Evolutionary conservation across 2,113 vertebrate genomes (phyloP).

Genomic region (Leptosomus discolor): DNA sequence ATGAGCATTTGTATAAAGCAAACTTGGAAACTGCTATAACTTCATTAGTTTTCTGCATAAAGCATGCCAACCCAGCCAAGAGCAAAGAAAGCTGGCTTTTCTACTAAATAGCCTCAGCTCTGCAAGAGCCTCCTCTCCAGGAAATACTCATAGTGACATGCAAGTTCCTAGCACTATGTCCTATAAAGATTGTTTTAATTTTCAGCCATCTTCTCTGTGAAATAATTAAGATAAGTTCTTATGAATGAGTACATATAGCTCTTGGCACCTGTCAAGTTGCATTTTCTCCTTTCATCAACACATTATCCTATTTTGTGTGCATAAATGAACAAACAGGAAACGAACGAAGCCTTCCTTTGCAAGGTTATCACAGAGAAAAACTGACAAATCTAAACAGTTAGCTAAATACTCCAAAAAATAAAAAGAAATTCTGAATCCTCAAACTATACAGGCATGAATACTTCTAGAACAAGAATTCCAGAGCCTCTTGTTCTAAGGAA

Average conservation of each 20-base stretch:
- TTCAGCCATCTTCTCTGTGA: background rate
- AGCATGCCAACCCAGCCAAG: background rate
- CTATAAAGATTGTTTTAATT: background rate
- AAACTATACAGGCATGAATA: background rate
- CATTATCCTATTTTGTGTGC: background rate
- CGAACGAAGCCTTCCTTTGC: background rate
- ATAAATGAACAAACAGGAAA: background rate
- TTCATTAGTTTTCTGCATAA: background rate
- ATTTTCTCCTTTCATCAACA: background rate
- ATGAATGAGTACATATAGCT: background rate
- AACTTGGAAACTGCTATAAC: background rate
- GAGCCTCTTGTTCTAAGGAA: background rate
- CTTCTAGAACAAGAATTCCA: background rate
- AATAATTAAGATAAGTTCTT: background rate
- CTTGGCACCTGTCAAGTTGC: background rate
- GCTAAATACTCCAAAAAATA: background rate
- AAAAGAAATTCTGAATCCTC: background rate
- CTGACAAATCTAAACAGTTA: background rate
- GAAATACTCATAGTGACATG: background rate
- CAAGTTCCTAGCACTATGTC: background rate
- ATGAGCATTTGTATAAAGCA: background rate
- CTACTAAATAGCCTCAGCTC: background rate
- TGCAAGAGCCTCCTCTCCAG: background rate
- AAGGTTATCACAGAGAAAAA: background rate
- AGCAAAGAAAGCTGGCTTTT: background rate